A percentile compares a stretch with the other conserved stretches of the same genome.
phyloP scores from a whole-genome alignment of 1,140 invertebrate species.

The Tyrophagus putrescentiae region DNA sequence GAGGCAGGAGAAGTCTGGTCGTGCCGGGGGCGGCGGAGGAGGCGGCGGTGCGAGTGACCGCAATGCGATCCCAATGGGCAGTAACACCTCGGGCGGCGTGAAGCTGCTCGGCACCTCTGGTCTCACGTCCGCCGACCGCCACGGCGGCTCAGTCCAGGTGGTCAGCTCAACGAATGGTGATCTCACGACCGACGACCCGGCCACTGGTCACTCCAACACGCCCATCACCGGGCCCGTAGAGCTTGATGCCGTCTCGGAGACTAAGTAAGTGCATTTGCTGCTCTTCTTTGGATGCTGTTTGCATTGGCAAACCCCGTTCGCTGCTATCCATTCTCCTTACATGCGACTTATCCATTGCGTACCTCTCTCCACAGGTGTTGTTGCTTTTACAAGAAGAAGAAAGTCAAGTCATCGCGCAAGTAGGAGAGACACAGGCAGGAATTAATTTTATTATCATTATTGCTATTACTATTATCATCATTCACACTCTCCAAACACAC shows the following conservation, averaged over 20 bases:
- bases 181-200: slow-evolving; percentile 81
- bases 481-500: no score
- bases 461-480: no score
- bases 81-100: neutral
- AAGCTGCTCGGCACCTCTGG: slow-evolving; percentile 14
- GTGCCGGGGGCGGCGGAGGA: neutral
- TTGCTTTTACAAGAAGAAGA: slow-evolving; percentile 17
- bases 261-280: slow-evolving; percentile 34
- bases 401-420: slow-evolving; percentile 13
- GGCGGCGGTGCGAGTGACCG: neutral
- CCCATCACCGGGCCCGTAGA: slow-evolving; percentile 83
- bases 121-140: slow-evolving; percentile 25
- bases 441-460: no score
- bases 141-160: slow-evolving; percentile 51
- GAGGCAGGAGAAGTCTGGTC: neutral
- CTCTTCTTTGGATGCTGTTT: neutral
- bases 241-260: slow-evolving; percentile 56
- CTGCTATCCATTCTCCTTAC: neutral
- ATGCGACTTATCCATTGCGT: neutral
- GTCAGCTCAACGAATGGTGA: slow-evolving; percentile 93
- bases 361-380: no score
- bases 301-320: neutral
- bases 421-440: no score
- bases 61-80: neutral
- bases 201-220: slow-evolving; percentile 86